Conservation (phyloP, 2,113 vertebrate genomes). For the Nymphicus hollandicus region DNA sequence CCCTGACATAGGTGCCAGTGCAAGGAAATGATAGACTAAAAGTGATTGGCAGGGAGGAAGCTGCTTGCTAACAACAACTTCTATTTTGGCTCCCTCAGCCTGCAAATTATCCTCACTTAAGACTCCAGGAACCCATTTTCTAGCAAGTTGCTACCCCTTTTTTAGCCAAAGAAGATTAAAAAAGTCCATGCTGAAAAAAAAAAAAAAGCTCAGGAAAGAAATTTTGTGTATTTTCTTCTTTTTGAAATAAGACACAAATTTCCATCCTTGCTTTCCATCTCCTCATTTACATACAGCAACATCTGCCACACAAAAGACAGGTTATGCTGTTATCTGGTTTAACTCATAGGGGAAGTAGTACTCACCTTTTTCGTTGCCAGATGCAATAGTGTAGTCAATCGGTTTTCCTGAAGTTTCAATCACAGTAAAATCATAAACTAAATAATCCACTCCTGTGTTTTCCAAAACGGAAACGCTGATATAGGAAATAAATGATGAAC, state of each 20-base stretch:
- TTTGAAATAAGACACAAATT: not conserved
- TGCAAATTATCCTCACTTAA: not conserved
- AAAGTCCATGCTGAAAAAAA: not conserved
- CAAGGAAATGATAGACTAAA: not conserved
- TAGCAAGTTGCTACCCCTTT: not conserved
- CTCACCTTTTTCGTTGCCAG: conserved; percentile 67
- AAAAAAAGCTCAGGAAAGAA: not conserved
- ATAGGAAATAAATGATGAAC: not conserved
- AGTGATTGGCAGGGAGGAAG: not conserved
- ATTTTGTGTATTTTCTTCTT: not conserved
- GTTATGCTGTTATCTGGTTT: not conserved
- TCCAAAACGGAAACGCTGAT: conserved; percentile 7
- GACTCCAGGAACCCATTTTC: not conserved
- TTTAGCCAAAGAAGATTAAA: not conserved
- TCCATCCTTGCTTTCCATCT: not conserved
- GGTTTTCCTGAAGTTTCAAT: not conserved
- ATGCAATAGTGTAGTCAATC: conserved; percentile 18
- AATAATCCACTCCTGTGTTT: conserved; percentile 35
- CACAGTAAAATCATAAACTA: conserved; percentile 24
- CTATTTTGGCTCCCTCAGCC: not conserved
- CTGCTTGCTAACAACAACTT: not conserved
- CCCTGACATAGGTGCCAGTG: not conserved
- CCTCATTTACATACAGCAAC: not conserved
- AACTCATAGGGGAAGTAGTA: not conserved
- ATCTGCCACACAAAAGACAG: not conserved